These are phyloP conservation scores for Lasioglossum calceatum DNA, from an alignment of 2,888 invertebrate genomes.

Conservation along the genomic window DNA sequence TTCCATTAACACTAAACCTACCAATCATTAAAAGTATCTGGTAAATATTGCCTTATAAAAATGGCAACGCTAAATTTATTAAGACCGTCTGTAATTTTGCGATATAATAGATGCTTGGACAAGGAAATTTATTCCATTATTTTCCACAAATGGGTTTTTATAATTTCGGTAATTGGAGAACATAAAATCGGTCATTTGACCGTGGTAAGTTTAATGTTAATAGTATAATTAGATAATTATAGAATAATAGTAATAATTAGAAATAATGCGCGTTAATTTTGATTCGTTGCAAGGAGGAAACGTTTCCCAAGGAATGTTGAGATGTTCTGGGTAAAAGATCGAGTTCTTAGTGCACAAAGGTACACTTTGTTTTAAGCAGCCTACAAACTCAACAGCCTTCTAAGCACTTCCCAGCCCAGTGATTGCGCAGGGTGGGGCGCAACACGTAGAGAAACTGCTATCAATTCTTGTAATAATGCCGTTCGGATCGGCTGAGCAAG, in stretches of 20 bases:
- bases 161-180: too few relatives aligned
- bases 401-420: not conserved
- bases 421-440: not conserved
- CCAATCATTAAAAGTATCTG: too few relatives aligned
- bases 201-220: too few relatives aligned
- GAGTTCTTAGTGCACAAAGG: not conserved
- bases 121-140: too few relatives aligned
- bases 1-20: too few relatives aligned
- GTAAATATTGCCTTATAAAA: too few relatives aligned
- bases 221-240: too few relatives aligned
- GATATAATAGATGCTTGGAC: too few relatives aligned
- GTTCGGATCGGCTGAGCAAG: not conserved
- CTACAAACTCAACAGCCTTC: not conserved
- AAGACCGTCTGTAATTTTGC: too few relatives aligned
- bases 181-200: too few relatives aligned
- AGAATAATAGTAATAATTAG: not conserved
- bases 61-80: too few relatives aligned
- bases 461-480: constrained; percentile 33
- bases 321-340: not conserved
- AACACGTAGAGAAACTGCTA: constrained; percentile 1
- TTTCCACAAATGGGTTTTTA: too few relatives aligned
- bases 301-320: not conserved
- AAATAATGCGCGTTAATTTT: not conserved
- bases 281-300: not conserved
- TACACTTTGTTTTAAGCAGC: not conserved